A percentile compares a stretch with the other conserved stretches of the same genome.
These are phyloP conservation scores for Pammene aurita DNA, from an alignment of 2,888 invertebrate species.

Conservation along the genomic window DNA sequence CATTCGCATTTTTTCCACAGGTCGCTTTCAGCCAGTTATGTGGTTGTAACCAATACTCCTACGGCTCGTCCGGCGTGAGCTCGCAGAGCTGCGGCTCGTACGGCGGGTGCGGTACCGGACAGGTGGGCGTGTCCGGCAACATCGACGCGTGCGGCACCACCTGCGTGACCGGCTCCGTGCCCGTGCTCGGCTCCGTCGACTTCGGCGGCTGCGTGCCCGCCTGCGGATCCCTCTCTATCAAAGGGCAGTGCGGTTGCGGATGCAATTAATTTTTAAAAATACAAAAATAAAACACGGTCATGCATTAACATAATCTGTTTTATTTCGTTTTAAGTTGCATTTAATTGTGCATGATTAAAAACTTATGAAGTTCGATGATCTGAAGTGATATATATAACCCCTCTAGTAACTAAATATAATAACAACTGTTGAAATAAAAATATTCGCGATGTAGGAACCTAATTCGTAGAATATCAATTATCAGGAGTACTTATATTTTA, in stretches of 20 bases:
- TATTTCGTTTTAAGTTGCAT: no score
- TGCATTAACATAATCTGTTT: no score
- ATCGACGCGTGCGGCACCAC: constrained; percentile 51
- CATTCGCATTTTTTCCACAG: not conserved
- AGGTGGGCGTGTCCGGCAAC: constrained; percentile 49
- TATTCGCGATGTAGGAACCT: no score
- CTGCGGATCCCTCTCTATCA: constrained; percentile 46
- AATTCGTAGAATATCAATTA: no score
- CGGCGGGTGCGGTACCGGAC: constrained; percentile 51
- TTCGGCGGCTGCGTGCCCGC: constrained; percentile 53
- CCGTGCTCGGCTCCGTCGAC: constrained; percentile 55
- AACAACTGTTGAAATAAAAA: no score
- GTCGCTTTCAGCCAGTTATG: constrained; percentile 15
- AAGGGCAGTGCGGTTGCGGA: constrained; percentile 29
- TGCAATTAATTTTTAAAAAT: not conserved
- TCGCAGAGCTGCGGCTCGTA: constrained; percentile 42
- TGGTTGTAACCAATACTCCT: constrained; percentile 11
- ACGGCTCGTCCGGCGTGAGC: not conserved
- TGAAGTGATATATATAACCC: no score
- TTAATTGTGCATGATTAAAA: no score
- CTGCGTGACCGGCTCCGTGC: constrained; percentile 53
- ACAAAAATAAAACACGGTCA: no score
- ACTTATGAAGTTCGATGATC: no score
- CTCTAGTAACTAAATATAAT: no score
- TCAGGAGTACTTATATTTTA: no score